These are phyloP conservation scores for Crotalus horridus DNA, from an alignment of 2,113 vertebrate genomes.

Conservation along the genomic window DNA sequence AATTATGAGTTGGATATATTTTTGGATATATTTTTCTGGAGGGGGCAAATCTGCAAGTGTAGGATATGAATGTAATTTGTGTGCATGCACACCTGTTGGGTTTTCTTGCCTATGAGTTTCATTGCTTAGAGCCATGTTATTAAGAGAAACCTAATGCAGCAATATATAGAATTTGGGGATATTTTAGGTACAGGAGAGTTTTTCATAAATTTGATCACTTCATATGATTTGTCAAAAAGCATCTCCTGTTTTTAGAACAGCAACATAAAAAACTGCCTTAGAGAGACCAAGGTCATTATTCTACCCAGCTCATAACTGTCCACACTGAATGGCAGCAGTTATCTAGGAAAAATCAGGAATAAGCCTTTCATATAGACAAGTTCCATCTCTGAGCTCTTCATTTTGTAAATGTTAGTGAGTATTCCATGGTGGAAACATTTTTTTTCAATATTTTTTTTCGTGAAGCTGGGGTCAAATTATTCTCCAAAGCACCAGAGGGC, in stretches of 20 bases:
- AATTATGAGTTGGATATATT: background rate
- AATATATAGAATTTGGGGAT: background rate
- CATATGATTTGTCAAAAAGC: background rate
- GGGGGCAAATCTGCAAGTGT: background rate
- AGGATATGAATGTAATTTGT: background rate
- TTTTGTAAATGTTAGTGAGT: background rate
- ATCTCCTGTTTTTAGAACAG: background rate
- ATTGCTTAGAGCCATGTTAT: background rate
- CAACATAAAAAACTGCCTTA: background rate
- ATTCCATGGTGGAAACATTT: background rate
- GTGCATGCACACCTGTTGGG: background rate
- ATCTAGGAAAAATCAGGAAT: background rate
- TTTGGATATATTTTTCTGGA: background rate
- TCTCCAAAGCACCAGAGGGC: no score
- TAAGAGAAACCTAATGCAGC: background rate
- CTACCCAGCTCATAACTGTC: background rate
- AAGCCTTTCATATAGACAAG: background rate
- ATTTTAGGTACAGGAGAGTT: background rate
- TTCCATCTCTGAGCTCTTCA: background rate
- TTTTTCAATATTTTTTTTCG: background rate
- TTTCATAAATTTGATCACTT: background rate
- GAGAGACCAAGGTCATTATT: background rate
- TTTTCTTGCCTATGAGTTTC: background rate
- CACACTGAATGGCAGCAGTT: background rate
- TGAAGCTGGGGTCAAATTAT: no score